These are phyloP conservation scores for Helicoverpa assulta DNA, from an alignment of 2,888 invertebrate genomes.

Conservation along the genomic window DNA sequence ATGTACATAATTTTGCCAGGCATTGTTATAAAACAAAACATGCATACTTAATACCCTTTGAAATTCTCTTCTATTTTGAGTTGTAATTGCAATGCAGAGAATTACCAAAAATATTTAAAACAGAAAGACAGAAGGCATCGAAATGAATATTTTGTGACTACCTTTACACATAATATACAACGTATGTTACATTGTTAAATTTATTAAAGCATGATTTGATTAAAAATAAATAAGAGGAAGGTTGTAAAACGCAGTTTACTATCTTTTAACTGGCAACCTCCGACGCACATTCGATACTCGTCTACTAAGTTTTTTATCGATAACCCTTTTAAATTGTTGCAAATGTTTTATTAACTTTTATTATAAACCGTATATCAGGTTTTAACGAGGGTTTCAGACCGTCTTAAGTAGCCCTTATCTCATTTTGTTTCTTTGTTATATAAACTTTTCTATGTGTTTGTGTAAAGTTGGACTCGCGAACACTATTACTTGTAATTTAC, in stretches of 20 bases:
- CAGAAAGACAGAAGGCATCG: not conserved
- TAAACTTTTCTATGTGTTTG: conserved; percentile 72
- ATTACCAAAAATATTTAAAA: not conserved
- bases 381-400: conserved; percentile 84
- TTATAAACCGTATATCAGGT: conserved; percentile 87
- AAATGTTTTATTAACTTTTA: conserved; percentile 88
- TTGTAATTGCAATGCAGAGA: not conserved
- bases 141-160: conserved; percentile 6
- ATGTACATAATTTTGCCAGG: conserved; percentile 22
- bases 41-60: too few species aligned
- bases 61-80: not conserved
- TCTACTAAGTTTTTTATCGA: conserved; percentile 85
- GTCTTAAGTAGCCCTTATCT: conserved; percentile 87
- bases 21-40: not conserved
- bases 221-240: conserved; percentile 78
- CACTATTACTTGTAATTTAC: conserved; percentile 55
- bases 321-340: conserved; percentile 88
- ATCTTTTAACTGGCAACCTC: conserved; percentile 79
- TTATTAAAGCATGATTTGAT: conserved; percentile 74
- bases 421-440: conserved; percentile 83
- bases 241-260: conserved; percentile 86
- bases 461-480: conserved; percentile 44
- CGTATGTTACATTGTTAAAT: conserved; percentile 69
- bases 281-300: conserved; percentile 81
- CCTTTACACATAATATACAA: conserved; percentile 32